Evolutionary conservation across 2,888 invertebrate genomes (phyloP), one percentile per base, ranked within the genome.

Genomic region (Harmothoe impar): DNA sequence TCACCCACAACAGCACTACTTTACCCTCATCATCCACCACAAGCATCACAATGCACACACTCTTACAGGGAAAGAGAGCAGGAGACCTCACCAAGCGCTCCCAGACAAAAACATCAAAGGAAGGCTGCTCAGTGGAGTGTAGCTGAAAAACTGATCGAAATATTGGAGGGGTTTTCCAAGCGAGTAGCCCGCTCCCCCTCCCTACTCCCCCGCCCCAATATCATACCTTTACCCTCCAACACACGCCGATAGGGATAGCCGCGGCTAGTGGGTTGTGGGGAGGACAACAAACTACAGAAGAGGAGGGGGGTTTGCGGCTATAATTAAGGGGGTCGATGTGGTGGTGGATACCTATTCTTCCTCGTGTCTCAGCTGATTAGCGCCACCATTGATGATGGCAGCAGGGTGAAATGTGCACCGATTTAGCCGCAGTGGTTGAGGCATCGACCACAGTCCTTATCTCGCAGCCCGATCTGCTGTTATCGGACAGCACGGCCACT

Each of bases 31-130:
- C 7, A 62, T 15, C 62, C 20, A 5, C 62, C 7, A 62, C 62
- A 3, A 62, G 23, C n/a, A n/a, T 15, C 62, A 62, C 62, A 20
- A 20, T n/a, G 3, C 3, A 62, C 62, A 62, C 62, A 43, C 10
- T 10, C 43, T 10, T 43, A 3, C 10, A 43, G 3, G 43, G 43
- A 43, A 10, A 43, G 43, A 43, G 43, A 10, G 43, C 3, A 43
- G 43, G 3, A 10, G 5, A 10, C 3, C 43, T 43, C 43, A 62
- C 62, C 20, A 62, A 62, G 20, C 62, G 43, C 86, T 31, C 20
- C n/a, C 54, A 31, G 54, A 86, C 54, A 52, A 86, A 54, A 52
- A 86, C 86, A 86, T 86, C 86, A 86, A 86, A 86, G 86, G 86
- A 31, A 54, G 0, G n/a, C 54, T 0, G 20, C 17, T 25, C 33